These are phyloP conservation scores for Nomada ferruginata DNA, from an alignment of 2,888 invertebrate genomes.

Conservation along the genomic window DNA sequence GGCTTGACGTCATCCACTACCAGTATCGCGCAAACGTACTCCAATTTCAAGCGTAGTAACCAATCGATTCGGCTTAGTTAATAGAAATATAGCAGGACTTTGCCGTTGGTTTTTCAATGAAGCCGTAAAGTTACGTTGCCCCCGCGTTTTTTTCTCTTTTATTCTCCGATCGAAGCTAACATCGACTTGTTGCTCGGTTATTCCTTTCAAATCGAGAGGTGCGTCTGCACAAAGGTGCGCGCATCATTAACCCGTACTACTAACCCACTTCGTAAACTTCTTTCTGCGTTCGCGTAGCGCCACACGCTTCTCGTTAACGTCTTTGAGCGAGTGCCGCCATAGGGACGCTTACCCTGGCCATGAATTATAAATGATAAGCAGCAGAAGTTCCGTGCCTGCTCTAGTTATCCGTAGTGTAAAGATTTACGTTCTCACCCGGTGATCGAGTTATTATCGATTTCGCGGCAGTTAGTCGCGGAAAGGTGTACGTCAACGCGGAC, in stretches of 20 bases:
- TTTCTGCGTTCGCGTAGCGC: background rate
- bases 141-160: too few species aligned
- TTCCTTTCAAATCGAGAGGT: background rate
- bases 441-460: conserved; percentile 14
- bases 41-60: conserved; percentile 7
- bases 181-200: background rate
- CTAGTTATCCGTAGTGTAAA: conserved; percentile 14
- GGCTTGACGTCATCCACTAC: conserved; percentile 57
- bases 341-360: conserved; percentile 31
- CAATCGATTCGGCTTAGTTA: conserved; percentile 39
- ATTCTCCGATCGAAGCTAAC: background rate
- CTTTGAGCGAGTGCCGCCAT: background rate
- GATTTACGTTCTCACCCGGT: conserved; percentile 1
- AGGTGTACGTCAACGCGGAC: conserved; percentile 1
- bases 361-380: conserved; percentile 70
- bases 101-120: background rate
- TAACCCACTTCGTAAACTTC: conserved; percentile 15
- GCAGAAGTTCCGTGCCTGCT: conserved; percentile 32
- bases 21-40: conserved; percentile 47
- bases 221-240: too few species aligned
- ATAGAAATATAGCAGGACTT: background rate
- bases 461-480: background rate
- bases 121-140: background rate
- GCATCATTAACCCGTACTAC: conserved; percentile 6
- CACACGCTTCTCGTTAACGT: conserved; percentile 23